Evolutionary conservation across 2,888 invertebrate genomes (phyloP).

Genomic region (Crioceris asparagi): DNA sequence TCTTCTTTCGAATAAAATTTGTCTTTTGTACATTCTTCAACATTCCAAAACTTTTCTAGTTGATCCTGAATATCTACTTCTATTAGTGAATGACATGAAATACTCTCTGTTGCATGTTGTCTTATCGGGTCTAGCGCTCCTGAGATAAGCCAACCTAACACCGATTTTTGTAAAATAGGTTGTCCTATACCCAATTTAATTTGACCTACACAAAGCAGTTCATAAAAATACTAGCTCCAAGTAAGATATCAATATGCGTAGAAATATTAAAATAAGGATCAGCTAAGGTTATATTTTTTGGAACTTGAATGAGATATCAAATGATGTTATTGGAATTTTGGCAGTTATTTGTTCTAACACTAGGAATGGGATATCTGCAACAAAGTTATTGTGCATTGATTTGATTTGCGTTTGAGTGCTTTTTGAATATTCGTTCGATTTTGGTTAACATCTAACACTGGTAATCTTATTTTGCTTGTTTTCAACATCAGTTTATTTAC

Average conservation of each 20-base stretch:
- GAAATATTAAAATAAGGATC: constrained; percentile 7
- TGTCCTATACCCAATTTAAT: constrained; percentile 3
- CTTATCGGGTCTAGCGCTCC: not conserved
- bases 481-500: constrained; percentile 2
- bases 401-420: constrained; percentile 1
- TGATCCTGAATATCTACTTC: constrained; percentile 2
- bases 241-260: constrained; percentile 4
- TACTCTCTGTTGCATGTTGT: not conserved
- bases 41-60: constrained; percentile 9
- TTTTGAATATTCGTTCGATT: constrained; percentile 1
- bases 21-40: constrained; percentile 1
- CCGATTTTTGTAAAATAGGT: constrained; percentile 8
- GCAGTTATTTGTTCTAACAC: not conserved
- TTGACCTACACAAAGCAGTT: constrained; percentile 4
- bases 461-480: constrained; percentile 1
- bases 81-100: constrained; percentile 2
- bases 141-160: constrained; percentile 7
- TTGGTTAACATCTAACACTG: constrained; percentile 1
- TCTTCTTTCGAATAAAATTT: constrained; percentile 5
- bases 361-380: constrained; percentile 1
- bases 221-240: constrained; percentile 7
- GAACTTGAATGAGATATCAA: constrained; percentile 5
- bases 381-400: constrained; percentile 5
- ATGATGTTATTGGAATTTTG: not conserved
- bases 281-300: constrained; percentile 4